Evolutionary conservation across 2,797 vertebrate genomes (phyloP).

Genomic region (Myotis daubentonii): DNA sequence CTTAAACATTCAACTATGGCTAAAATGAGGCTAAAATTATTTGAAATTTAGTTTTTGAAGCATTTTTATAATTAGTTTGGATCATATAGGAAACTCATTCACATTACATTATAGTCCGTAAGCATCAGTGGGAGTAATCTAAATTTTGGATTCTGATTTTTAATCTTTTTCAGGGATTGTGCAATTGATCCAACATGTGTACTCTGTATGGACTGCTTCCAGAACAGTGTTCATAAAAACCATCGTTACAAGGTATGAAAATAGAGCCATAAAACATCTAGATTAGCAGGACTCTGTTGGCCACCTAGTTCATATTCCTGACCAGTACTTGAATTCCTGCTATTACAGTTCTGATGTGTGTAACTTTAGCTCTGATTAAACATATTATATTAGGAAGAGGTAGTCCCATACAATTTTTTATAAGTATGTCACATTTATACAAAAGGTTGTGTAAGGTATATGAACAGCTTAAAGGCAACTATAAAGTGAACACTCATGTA

Average conservation of each 20-base stretch:
- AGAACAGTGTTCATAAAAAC: constrained; percentile 96
- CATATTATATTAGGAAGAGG: not conserved
- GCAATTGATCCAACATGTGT: constrained; percentile 99
- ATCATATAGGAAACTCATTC: constrained; percentile 3
- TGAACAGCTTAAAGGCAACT: constrained; percentile 21
- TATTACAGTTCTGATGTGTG: constrained; percentile 21
- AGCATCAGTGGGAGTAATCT: constrained; percentile 8
- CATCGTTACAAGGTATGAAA: constrained; percentile 96
- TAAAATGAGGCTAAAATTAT: constrained; percentile 41
- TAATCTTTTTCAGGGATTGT: constrained; percentile 92
- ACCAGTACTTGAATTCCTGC: constrained; percentile 17
- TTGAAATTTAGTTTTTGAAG: constrained; percentile 25
- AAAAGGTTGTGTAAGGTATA: not conserved
- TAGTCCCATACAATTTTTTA: not conserved
- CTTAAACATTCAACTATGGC: not conserved
- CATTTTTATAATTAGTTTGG: constrained; percentile 27
- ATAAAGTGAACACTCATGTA: not conserved
- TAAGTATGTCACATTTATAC: not conserved
- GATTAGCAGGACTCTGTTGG: constrained; percentile 4
- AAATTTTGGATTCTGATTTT: constrained; percentile 59
- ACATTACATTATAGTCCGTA: constrained; percentile 40
- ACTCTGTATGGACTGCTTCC: constrained; percentile 99
- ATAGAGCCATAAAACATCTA: constrained; percentile 30
- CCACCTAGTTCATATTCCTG: constrained; percentile 25
- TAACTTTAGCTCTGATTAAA: constrained; percentile 24